These are phyloP conservation scores for Porphyrio hochstetteri DNA, from an alignment of 2,113 vertebrate genomes.

Conservation along the genomic window DNA sequence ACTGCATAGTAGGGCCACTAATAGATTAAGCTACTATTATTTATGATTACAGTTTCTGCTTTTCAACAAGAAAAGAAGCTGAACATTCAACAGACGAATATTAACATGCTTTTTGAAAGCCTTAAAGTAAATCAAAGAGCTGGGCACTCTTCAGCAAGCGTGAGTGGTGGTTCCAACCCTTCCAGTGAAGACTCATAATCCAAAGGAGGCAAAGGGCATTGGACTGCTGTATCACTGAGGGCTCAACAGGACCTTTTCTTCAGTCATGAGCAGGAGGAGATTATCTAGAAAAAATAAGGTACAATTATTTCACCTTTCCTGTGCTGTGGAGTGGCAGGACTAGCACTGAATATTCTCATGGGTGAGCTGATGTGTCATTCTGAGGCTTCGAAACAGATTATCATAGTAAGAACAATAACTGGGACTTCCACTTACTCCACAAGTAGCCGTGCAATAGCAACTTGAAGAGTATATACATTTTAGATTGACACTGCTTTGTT, in stretches of 20 bases:
- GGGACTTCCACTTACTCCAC: neutral
- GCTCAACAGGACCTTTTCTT: neutral
- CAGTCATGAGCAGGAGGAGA: neutral
- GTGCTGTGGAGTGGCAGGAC: neutral
- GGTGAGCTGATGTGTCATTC: neutral
- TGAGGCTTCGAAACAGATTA: neutral
- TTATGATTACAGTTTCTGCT: constrained; percentile 8
- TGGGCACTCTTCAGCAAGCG: neutral
- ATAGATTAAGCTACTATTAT: constrained; percentile 28
- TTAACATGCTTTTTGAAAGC: constrained; percentile 14
- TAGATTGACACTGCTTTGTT: neutral
- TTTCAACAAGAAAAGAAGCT: constrained; percentile 26
- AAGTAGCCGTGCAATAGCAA: neutral
- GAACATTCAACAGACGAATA: neutral
- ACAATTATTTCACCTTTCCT: neutral
- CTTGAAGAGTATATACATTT: neutral
- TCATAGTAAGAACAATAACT: neutral
- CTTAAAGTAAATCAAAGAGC: constrained; percentile 1
- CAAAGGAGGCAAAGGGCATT: neutral
- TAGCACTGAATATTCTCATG: neutral
- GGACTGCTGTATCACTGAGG: neutral
- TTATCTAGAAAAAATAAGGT: neutral
- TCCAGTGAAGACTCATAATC: neutral
- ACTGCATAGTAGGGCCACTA: neutral
- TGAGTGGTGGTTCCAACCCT: neutral